Percentiles rank a stretch among this genome's conserved stretches.
Evolutionary conservation across 1,140 invertebrate species (phyloP).

Genomic region (Drosophila erecta): DNA sequence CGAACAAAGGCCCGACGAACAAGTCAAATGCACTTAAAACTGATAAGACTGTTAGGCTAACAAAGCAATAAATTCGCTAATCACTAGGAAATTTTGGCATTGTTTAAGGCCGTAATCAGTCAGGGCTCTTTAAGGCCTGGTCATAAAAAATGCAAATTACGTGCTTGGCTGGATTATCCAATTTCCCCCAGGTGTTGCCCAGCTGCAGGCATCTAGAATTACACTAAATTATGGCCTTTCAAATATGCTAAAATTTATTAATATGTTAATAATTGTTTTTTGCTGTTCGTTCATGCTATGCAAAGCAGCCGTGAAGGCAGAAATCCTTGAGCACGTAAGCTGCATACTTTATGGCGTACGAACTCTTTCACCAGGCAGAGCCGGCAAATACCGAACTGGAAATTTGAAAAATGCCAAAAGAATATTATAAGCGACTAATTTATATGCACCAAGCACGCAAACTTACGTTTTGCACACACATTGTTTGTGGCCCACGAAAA

Average conservation of each 20-base stretch:
- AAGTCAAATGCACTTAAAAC: conserved; percentile 24
- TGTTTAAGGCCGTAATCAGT: conserved; percentile 29
- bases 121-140: conserved; percentile 21
- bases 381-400: conserved; percentile 71
- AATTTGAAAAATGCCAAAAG: conserved; percentile 82
- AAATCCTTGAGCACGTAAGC: conserved; percentile 74
- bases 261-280: conserved; percentile 83
- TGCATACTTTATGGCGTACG: conserved; percentile 78
- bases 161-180: conserved; percentile 56
- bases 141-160: conserved; percentile 40
- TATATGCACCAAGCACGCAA: conserved; percentile 79
- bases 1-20: conserved; percentile 19
- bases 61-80: conserved; percentile 14
- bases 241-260: conserved; percentile 83
- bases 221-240: conserved; percentile 80
- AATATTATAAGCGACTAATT: conserved; percentile 83
- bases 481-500: conserved; percentile 45
- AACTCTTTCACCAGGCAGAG: conserved; percentile 71
- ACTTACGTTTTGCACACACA: conserved; percentile 83
- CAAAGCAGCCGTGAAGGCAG: background rate
- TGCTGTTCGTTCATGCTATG: conserved; percentile 30
- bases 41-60: conserved; percentile 21
- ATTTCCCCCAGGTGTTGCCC: conserved; percentile 69
- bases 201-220: conserved; percentile 76
- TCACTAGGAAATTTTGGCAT: conserved; percentile 4